Evolutionary conservation across 2,888 invertebrate genomes (phyloP).

Genomic region (Drosophila robusta): DNA sequence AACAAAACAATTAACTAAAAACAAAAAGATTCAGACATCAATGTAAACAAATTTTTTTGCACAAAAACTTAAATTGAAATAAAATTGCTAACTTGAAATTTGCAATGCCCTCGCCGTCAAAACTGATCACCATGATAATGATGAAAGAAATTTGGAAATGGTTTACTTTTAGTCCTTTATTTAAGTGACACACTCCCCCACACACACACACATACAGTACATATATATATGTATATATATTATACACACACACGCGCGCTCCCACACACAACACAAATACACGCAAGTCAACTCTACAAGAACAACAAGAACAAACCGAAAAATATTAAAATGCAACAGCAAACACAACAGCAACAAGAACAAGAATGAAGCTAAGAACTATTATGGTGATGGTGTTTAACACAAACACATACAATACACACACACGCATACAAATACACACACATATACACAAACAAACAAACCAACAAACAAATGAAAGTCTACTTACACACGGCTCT

Average conservation of each 20-base stretch:
- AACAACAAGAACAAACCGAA: slow-evolving; percentile 12
- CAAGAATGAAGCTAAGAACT: slow-evolving; percentile 36
- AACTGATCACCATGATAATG: slow-evolving; percentile 14
- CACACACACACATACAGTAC: slow-evolving; percentile 20
- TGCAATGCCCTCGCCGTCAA: slow-evolving; percentile 6
- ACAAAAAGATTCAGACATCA: slow-evolving; percentile 3
- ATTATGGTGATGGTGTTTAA: slow-evolving; percentile 68
- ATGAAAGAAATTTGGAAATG: slow-evolving; percentile 56
- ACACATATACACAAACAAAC: slow-evolving; percentile 10
- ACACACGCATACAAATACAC: slow-evolving; percentile 9
- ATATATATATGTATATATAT: slow-evolving; percentile 11
- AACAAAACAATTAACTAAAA: slow-evolving; percentile 1
- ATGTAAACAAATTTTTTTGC: slow-evolving; percentile 10
- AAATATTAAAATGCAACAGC: slow-evolving; percentile 18
- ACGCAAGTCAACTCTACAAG: slow-evolving; percentile 26
- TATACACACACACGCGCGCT: slow-evolving; percentile 20
- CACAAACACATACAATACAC: slow-evolving; percentile 41
- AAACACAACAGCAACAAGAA: slow-evolving; percentile 22
- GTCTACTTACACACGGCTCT: slow-evolving; percentile 13
- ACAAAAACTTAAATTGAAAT: slow-evolving; percentile 17
- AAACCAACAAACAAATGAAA: slow-evolving; percentile 15
- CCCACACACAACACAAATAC: slow-evolving; percentile 19
- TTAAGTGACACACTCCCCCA: slow-evolving; percentile 61
- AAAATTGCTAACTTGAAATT: slow-evolving; percentile 34
- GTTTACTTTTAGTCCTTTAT: slow-evolving; percentile 66